These are phyloP conservation scores for Phaethon lepturus DNA, from an alignment of 2,113 vertebrate genomes.

Conservation along the genomic window DNA sequence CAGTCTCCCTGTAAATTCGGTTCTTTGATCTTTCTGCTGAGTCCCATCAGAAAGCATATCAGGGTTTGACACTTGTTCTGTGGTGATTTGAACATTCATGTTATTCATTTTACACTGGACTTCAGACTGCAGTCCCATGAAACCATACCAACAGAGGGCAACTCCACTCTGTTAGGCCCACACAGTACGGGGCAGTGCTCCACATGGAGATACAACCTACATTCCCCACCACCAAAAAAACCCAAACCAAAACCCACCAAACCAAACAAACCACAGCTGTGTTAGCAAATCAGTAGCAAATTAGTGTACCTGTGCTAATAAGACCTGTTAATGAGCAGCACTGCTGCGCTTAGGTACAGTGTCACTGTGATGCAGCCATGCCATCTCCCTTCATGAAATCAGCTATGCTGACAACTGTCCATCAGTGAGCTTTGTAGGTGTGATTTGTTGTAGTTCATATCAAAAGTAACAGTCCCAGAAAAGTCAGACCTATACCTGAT, in stretches of 20 bases:
- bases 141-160: background rate
- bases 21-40: background rate
- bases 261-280: background rate
- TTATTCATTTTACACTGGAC: background rate
- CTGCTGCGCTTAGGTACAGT: background rate
- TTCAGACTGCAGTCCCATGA: background rate
- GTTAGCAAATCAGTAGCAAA: background rate
- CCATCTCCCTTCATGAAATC: background rate
- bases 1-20: background rate
- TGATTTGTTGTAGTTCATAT: background rate
- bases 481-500: background rate
- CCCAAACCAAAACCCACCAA: accelerated
- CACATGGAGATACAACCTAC: background rate
- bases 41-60: background rate
- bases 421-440: background rate
- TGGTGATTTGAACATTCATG: background rate
- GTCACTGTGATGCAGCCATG: background rate
- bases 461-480: background rate
- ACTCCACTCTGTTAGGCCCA: background rate
- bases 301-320: background rate
- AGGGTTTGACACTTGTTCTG: background rate
- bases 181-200: background rate
- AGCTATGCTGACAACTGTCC: background rate
- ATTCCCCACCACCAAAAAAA: accelerated
- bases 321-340: background rate